These are phyloP conservation scores for Maniola hyperantus DNA, from an alignment of 2,888 invertebrate species.

Conservation along the genomic window DNA sequence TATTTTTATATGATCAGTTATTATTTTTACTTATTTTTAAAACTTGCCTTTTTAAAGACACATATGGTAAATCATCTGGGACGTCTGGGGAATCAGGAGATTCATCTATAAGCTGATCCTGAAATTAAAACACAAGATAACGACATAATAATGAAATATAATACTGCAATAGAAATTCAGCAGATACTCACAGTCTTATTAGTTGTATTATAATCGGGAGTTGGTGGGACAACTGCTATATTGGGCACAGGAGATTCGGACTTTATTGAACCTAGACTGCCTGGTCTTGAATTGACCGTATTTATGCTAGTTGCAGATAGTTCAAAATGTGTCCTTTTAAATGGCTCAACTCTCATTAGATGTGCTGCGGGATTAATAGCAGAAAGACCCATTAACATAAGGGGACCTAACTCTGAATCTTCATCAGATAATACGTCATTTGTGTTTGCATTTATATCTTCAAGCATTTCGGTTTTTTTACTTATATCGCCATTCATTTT, in stretches of 20 bases:
- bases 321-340: conserved; percentile 57
- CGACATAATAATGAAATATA: background rate
- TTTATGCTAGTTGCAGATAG: conserved; percentile 50
- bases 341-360: conserved; percentile 83
- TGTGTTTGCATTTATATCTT: conserved; percentile 65
- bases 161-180: conserved; percentile 18
- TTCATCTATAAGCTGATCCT: conserved; percentile 83
- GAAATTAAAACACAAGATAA: conserved; percentile 36
- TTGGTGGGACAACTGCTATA: conserved; percentile 89
- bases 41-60: conserved; percentile 84
- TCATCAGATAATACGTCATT: conserved; percentile 77
- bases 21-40: background rate
- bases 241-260: conserved; percentile 83
- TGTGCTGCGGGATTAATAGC: conserved; percentile 84
- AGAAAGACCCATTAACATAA: conserved; percentile 86
- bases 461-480: conserved; percentile 68
- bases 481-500: conserved; percentile 78
- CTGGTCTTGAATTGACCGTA: conserved; percentile 73
- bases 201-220: conserved; percentile 83
- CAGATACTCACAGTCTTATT: conserved; percentile 72
- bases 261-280: conserved; percentile 65
- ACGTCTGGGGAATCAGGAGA: conserved; percentile 87
- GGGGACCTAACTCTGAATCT: conserved; percentile 84
- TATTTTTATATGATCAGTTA: background rate
- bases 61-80: conserved; percentile 89